Conservation (phyloP, 2,113 vertebrate species). For the Atrichornis clamosus region DNA sequence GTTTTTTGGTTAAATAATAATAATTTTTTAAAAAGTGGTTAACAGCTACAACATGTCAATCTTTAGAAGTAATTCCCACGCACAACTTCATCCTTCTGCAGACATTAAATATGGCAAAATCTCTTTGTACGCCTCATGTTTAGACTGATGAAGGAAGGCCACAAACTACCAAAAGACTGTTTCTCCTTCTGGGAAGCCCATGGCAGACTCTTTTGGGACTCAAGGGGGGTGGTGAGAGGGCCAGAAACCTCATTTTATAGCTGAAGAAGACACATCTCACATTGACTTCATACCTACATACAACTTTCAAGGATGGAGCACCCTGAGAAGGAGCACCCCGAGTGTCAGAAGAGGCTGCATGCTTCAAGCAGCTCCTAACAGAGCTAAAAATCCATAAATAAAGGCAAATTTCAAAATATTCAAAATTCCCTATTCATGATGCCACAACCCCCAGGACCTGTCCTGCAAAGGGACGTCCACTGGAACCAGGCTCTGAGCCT, state of each 20-base stretch:
- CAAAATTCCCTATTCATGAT: neutral
- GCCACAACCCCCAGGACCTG: rapidly evolving
- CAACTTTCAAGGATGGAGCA: neutral
- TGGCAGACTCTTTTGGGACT: neutral
- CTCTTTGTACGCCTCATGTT: neutral
- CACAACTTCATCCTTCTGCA: neutral
- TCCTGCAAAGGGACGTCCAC: neutral
- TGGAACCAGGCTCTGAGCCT: neutral
- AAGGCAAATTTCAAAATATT: neutral
- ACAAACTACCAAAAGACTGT: neutral
- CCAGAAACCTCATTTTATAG: neutral
- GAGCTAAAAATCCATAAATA: neutral
- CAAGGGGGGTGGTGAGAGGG: rapidly evolving
- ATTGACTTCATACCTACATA: rapidly evolving
- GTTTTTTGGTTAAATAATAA: neutral
- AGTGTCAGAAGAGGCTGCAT: rapidly evolving
- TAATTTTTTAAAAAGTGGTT: neutral
- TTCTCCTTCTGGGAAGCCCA: neutral
- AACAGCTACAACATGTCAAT: slow-evolving; percentile 50
- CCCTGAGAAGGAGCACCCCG: neutral
- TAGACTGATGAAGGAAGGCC: neutral
- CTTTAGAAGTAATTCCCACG: slow-evolving; percentile 32
- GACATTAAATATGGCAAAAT: slow-evolving; percentile 1
- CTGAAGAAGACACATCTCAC: neutral
- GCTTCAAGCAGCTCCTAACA: neutral